Evolutionary conservation across 2,797 vertebrate species (phyloP), one percentile per base, ranked within the genome.

Genomic region (Halcyon badia): DNA sequence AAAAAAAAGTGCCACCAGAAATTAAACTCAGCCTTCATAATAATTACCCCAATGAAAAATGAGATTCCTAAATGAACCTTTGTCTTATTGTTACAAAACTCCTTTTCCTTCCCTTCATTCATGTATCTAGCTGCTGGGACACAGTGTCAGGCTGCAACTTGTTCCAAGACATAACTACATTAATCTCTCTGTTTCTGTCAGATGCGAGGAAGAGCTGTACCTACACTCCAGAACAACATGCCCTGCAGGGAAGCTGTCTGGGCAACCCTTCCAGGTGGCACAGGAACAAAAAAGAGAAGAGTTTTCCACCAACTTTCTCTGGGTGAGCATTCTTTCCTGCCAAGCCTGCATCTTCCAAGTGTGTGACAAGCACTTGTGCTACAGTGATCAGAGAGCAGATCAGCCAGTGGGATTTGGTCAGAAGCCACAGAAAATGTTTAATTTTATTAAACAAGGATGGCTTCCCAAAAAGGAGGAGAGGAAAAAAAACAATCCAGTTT

Each of bases 231-330:
- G 58, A 90, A 89, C 20, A 91, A 62, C 5, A 44, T 44, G 28
- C 70, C 85, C 65, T 76, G 48, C 61, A 62, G 80, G 70, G 78
- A 73, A 70, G 57, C 37, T 93, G 82, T 83, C 86, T 77, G 87
- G 78, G 61, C 75, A 94, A 49, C 72, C 37, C 71, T 96, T 96
- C 96, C 95, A 96, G 90, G 83, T 94, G 94, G 97, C 96, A 97
- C 94, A 83, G 89, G 94, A 97, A 96, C 89, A 97, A 97, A 95
- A 95, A 98, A 95, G 80, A 95, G 95, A 98, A 97, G 92, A 89
- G 90, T 97, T 98, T 92, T 88, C 87, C 89, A 82, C 85, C 89
- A 92, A 76, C 56, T 93, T 97, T 97, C 94, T 91, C 54, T 16
- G 44, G 91, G 94, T 97, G 95, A 96, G 19, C 8, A 14, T 83